Percentiles rank a stretch among this genome's conserved stretches.
These are phyloP conservation scores for Chanos chanos DNA, from an alignment of 2,797 vertebrate species.

Conservation along the genomic window DNA sequence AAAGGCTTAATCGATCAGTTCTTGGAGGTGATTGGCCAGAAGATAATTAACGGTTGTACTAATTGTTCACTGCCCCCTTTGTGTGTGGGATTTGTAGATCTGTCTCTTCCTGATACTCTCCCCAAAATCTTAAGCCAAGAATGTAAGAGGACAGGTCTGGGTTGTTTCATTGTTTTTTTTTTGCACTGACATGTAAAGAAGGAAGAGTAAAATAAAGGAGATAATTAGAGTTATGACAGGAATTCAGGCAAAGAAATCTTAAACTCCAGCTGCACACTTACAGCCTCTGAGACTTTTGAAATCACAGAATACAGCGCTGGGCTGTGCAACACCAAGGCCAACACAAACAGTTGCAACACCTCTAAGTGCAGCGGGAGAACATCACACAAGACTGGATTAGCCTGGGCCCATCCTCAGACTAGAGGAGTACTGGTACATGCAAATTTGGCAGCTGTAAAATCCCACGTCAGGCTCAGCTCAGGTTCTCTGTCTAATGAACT, in stretches of 20 bases:
- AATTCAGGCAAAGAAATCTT: no score
- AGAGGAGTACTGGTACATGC: slow-evolving; percentile 2
- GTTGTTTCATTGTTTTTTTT: slow-evolving; percentile 36
- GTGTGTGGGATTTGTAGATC: no score
- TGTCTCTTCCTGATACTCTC: slow-evolving; percentile 37
- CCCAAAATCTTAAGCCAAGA: slow-evolving; percentile 34
- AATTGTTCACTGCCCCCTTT: background rate
- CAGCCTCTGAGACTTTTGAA: no score
- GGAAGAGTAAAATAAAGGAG: slow-evolving; percentile 10
- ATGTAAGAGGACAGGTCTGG: slow-evolving; percentile 37
- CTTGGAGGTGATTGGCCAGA: background rate
- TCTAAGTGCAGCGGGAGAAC: no score
- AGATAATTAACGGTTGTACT: background rate
- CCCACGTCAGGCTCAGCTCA: no score
- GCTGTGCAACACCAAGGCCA: no score
- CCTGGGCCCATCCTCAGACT: slow-evolving; percentile 1
- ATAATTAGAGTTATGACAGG: slow-evolving; percentile 12
- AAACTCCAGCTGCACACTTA: no score
- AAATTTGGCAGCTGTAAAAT: slow-evolving; percentile 29
- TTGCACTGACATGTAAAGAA: slow-evolving; percentile 52
- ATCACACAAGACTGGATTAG: slow-evolving; percentile 2
- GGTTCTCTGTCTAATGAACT: slow-evolving; percentile 15
- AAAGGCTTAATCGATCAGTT: background rate
- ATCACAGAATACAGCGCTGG: no score
- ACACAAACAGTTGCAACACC: no score